These are phyloP conservation scores for Tipula helvola DNA, from an alignment of 2,888 invertebrate genomes.

Conservation along the genomic window DNA sequence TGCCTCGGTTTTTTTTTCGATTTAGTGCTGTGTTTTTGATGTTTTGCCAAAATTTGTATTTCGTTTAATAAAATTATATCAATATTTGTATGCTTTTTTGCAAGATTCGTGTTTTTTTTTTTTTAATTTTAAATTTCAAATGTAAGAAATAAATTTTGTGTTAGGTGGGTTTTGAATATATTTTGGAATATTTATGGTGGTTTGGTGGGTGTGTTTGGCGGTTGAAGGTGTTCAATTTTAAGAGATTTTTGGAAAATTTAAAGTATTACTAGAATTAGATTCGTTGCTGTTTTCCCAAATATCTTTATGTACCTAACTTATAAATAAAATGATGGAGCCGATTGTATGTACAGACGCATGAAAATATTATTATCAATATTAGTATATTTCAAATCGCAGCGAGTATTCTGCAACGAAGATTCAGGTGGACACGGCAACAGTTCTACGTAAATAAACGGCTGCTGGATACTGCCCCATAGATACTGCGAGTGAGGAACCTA, in stretches of 20 bases:
- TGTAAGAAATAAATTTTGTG: neutral
- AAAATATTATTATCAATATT: too few relatives aligned
- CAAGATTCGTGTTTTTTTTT: neutral
- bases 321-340: too few relatives aligned
- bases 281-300: too few relatives aligned
- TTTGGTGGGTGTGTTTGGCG: neutral
- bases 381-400: too few relatives aligned
- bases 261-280: too few relatives aligned
- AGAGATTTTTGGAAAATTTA: neutral
- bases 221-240: neutral
- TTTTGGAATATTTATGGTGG: neutral
- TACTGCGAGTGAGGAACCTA: too few relatives aligned
- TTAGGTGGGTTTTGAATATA: neutral
- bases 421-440: too few relatives aligned
- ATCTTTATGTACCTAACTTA: too few relatives aligned
- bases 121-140: neutral
- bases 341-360: too few relatives aligned
- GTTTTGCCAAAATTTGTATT: neutral
- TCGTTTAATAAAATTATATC: neutral
- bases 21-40: neutral
- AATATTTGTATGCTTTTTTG: neutral
- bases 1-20: neutral
- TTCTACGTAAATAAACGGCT: too few relatives aligned
- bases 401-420: too few relatives aligned
- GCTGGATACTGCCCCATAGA: too few relatives aligned